Percentiles rank a stretch among this genome's conserved stretches.
These are phyloP conservation scores for Clostera curtula DNA, from an alignment of 2,888 invertebrate genomes.

Conservation along the genomic window DNA sequence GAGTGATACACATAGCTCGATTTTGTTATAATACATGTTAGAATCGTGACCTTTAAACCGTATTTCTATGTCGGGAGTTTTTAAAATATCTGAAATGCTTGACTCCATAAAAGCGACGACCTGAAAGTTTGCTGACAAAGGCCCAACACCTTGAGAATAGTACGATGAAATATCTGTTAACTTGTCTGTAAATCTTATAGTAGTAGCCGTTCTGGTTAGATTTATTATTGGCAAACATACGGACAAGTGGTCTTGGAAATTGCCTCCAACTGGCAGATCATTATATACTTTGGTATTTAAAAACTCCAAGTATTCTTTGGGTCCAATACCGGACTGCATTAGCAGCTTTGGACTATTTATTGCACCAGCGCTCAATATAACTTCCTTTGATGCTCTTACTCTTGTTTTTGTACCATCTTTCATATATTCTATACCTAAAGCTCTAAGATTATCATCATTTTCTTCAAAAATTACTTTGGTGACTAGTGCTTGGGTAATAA, in stretches of 20 bases:
- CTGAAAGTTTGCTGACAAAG: slow-evolving; percentile 63
- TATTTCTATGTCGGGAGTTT: slow-evolving; percentile 60
- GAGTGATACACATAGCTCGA: slow-evolving; percentile 59
- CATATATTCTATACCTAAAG: slow-evolving; percentile 50
- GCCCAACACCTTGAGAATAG: slow-evolving; percentile 55
- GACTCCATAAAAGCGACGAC: slow-evolving; percentile 59
- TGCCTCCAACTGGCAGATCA: slow-evolving; percentile 59
- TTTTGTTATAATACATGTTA: slow-evolving; percentile 63
- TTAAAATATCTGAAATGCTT: slow-evolving; percentile 49
- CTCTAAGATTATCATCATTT: slow-evolving; percentile 30
- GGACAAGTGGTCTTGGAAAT: slow-evolving; percentile 65
- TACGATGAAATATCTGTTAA: slow-evolving; percentile 59
- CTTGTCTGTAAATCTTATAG: slow-evolving; percentile 50
- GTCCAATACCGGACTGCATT: slow-evolving; percentile 65
- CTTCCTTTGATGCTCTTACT: slow-evolving; percentile 46
- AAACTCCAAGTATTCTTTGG: slow-evolving; percentile 62
- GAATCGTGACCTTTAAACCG: slow-evolving; percentile 63
- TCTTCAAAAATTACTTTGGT: slow-evolving; percentile 48
- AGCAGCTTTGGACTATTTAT: slow-evolving; percentile 61
- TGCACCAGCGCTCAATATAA: slow-evolving; percentile 59
- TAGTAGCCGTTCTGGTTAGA: slow-evolving; percentile 49
- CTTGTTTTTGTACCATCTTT: slow-evolving; percentile 55
- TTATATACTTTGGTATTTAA: slow-evolving; percentile 43
- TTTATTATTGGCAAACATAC: slow-evolving; percentile 62
- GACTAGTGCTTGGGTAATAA: slow-evolving; percentile 57